Conservation (phyloP, 1,140 invertebrate species). For the Halyomorpha halys region DNA sequence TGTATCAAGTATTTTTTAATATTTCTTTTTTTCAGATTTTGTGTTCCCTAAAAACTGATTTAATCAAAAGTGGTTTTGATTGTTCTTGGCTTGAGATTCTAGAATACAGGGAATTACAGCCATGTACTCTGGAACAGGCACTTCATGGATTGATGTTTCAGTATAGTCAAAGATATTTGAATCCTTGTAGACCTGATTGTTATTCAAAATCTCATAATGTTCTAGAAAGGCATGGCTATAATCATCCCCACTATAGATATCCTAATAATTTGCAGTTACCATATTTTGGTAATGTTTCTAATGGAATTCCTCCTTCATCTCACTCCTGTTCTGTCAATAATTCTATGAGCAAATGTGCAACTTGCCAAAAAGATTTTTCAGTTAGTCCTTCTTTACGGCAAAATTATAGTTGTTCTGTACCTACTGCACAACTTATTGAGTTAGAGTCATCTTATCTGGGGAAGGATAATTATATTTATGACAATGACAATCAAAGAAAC, state of each 20-base stretch:
- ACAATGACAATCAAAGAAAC: constrained; percentile 1
- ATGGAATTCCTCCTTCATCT: background rate
- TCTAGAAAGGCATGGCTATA: background rate
- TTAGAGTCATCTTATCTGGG: constrained; percentile 39
- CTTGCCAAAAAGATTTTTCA: constrained; percentile 1
- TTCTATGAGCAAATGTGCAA: background rate
- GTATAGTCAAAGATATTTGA: constrained; percentile 8
- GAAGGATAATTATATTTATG: constrained; percentile 7
- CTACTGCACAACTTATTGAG: constrained; percentile 58
- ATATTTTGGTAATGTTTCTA: constrained; percentile 19
- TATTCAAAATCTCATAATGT: constrained; percentile 24
- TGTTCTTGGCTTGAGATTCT: constrained; percentile 55
- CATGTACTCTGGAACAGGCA: constrained; percentile 47
- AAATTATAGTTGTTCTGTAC: constrained; percentile 35
- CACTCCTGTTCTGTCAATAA: background rate
- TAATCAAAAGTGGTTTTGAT: constrained; percentile 39
- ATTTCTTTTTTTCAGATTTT: constrained; percentile 38
- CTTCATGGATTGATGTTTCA: constrained; percentile 37
- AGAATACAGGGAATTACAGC: constrained; percentile 50
- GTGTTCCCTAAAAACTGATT: constrained; percentile 46
- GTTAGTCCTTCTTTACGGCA: constrained; percentile 4
- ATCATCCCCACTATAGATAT: background rate
- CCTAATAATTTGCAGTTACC: constrained; percentile 11
- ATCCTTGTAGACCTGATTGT: background rate
- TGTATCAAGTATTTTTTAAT: constrained; percentile 17